phyloP scores from a whole-genome alignment of 2,888 invertebrate genomes.

The Eupithecia centaureata region DNA sequence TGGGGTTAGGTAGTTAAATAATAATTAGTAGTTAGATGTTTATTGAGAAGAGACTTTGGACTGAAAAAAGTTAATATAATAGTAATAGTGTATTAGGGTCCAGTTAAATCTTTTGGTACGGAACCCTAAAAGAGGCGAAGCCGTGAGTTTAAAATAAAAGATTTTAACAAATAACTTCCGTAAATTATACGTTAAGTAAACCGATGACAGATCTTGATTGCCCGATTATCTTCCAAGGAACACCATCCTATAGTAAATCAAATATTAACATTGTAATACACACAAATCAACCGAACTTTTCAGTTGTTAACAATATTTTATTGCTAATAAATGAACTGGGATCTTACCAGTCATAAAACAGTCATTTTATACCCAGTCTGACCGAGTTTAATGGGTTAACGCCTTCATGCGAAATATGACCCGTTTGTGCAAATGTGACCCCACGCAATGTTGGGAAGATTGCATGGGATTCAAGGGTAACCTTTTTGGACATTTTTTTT shows the following conservation, averaged over 20 bases:
- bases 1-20: too few relatives aligned
- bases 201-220: not conserved
- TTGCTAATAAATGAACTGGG: slow-evolving; percentile 68
- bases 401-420: slow-evolving; percentile 52
- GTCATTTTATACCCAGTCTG: slow-evolving; percentile 35
- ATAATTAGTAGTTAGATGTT: too few relatives aligned
- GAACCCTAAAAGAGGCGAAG: too few relatives aligned
- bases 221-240: not conserved
- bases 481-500: too few relatives aligned
- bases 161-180: not conserved
- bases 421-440: slow-evolving; percentile 45
- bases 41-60: too few relatives aligned
- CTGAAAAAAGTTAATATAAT: too few relatives aligned
- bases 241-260: slow-evolving; percentile 9
- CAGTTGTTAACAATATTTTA: slow-evolving; percentile 63
- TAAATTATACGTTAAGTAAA: not conserved
- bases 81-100: too few relatives aligned
- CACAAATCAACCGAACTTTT: slow-evolving; percentile 49
- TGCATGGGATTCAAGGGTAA: slow-evolving; percentile 18
- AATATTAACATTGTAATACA: slow-evolving; percentile 25
- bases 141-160: not conserved
- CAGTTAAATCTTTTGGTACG: too few relatives aligned
- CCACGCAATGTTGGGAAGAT: slow-evolving; percentile 23
- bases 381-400: slow-evolving; percentile 55
- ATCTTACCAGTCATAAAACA: slow-evolving; percentile 53